Percentiles rank a stretch among this genome's conserved stretches.
phyloP scores from a whole-genome alignment of 2,113 vertebrate genomes.

The Diglossa brunneiventris region DNA sequence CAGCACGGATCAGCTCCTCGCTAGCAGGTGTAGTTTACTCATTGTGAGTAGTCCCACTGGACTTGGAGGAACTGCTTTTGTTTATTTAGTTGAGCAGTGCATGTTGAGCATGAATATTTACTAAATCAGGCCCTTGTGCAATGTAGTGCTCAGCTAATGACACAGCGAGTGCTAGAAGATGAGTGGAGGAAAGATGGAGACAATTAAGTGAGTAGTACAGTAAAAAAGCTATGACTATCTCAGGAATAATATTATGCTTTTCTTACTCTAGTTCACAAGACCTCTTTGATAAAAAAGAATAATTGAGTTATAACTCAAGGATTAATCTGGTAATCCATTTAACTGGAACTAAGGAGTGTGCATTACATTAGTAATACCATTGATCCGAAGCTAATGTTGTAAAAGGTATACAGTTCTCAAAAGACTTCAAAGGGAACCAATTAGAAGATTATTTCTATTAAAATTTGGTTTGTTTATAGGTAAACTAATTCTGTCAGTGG shows the following conservation, averaged over 20 bases:
- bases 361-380: not conserved
- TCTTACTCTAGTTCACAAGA: not conserved
- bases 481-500: slow-evolving; percentile 86
- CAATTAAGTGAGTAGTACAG: not conserved
- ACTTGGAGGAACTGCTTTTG: not conserved
- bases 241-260: not conserved
- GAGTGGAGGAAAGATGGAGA: not conserved
- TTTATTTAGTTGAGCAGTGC: not conserved
- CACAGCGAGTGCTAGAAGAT: not conserved
- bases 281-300: not conserved
- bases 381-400: not conserved
- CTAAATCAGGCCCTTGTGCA: not conserved
- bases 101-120: not conserved
- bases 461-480: slow-evolving; percentile 70
- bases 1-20: accelerated
- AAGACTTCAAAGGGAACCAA: not conserved
- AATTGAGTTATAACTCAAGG: not conserved
- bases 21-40: not conserved
- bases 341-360: not conserved
- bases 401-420: not conserved
- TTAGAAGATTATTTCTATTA: not conserved
- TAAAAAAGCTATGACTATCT: not conserved
- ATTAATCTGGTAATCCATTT: not conserved
- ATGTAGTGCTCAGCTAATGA: not conserved
- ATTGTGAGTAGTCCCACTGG: not conserved